Evolutionary conservation across 1,140 invertebrate genomes (phyloP), one percentile per base, ranked within the genome.

Genomic region (Halotydeus destructor): DNA sequence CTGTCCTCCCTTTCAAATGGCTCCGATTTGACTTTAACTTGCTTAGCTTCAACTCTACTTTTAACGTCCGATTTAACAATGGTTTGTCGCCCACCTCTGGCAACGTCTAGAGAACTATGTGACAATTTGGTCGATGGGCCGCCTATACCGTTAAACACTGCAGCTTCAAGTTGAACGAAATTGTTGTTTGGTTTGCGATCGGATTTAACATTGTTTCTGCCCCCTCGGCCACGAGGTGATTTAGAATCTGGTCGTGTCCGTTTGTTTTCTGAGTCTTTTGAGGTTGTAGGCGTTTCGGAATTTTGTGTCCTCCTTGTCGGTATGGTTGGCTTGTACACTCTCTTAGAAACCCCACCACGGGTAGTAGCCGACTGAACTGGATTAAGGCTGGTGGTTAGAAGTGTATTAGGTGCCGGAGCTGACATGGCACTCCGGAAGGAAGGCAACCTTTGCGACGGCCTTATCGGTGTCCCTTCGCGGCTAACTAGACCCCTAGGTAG

Each of bases 291-390:
- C n/a, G n/a, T n/a, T n/a, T 34, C 33, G 5, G 5, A 9, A 14
- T 34, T 34, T 6, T 14, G 8, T 14, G 5, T 34, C 14, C 33
- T 14, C 21, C 33, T 34, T 5, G 6, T 5, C 6, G 33, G 33
- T 16, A 34, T 34, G 5, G 33, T 34, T 34, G 33, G 33, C 21
- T 34, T 34, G 22, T 16, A 34, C 8, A n/a, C n/a, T 34, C 33
- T 34, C 33, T 34, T 34, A 14, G 22, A 5, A 14, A 19, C 14
- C 6, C 33, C 33, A 6, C 14, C 14, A 16, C 21, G 14, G 5
- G 33, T 34, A 6, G 5, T 5, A 19, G 6, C n/a, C 21, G 33
- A 5, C 5, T 9, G 5, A 6, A 5, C 5, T 16, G 14, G 14
- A 6, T 9, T 6, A 16, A 5, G 5, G 5, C 14, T n/a, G 5